Conservation (phyloP, 2,888 invertebrate species). For the Ferrisia virgata region DNA sequence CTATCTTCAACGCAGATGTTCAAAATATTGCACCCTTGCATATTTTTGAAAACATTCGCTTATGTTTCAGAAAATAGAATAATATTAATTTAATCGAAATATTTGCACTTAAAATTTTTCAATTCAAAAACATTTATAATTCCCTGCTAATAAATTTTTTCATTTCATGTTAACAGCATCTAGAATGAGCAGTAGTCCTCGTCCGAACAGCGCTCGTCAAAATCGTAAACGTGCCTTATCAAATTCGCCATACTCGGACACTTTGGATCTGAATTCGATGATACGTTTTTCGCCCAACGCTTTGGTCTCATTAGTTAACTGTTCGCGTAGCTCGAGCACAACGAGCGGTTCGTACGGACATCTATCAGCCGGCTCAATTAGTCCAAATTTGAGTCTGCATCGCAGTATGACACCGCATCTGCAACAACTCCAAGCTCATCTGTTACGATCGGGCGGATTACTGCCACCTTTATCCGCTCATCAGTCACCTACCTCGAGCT, state of each 20-base stretch:
- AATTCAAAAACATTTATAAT: too few species aligned
- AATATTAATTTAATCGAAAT: too few species aligned
- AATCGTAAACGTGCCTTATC: conserved; percentile 89
- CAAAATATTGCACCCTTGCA: too few species aligned
- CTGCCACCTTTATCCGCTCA: conserved; percentile 54
- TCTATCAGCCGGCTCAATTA: conserved; percentile 61
- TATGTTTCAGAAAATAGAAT: too few species aligned
- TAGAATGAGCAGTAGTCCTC: conserved; percentile 42
- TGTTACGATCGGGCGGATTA: conserved; percentile 65
- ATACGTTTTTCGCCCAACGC: conserved; percentile 94
- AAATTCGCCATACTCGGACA: conserved; percentile 91
- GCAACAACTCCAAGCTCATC: conserved; percentile 75
- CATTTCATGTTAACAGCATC: background rate
- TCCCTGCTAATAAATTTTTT: background rate
- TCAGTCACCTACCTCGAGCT: conserved; percentile 51
- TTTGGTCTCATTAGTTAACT: conserved; percentile 66
- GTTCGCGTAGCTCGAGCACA: conserved; percentile 76
- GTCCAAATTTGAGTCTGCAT: conserved; percentile 72
- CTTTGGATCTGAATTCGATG: conserved; percentile 92
- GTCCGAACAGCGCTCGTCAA: conserved; percentile 30
- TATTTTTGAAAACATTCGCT: too few species aligned
- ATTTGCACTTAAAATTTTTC: background rate
- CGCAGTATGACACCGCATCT: conserved; percentile 64
- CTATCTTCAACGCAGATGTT: too few species aligned
- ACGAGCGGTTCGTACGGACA: conserved; percentile 96